Percentiles rank a stretch among this genome's conserved stretches.
phyloP scores from a whole-genome alignment of 2,797 vertebrate species.

The Periparus ater region DNA sequence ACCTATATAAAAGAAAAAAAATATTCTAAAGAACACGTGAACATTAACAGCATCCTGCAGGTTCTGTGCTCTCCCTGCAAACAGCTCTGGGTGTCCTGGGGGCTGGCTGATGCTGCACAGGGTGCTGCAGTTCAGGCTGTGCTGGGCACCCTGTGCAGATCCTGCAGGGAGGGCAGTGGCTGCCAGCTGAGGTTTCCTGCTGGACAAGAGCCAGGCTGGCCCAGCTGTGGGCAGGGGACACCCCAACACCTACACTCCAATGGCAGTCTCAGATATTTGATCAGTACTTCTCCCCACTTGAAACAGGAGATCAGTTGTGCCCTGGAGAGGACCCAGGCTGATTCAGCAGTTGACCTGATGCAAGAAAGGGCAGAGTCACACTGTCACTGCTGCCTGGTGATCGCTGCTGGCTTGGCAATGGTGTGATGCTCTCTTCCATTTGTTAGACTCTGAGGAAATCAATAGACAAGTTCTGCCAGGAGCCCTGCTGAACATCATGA shows the following conservation, averaged over 20 bases:
- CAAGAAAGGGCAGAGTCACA: neutral
- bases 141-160: neutral
- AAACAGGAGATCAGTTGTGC: neutral
- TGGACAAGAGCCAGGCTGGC: neutral
- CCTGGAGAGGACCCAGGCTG: neutral
- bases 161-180: neutral
- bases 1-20: neutral
- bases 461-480: neutral
- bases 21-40: too few species aligned
- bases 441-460: neutral
- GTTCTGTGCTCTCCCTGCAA: neutral
- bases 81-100: neutral
- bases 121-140: neutral
- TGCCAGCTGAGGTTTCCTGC: neutral
- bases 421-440: neutral
- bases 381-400: neutral
- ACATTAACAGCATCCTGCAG: neutral
- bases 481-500: neutral
- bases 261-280: accelerated
- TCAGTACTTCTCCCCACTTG: neutral
- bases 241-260: accelerated
- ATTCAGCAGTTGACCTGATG: neutral
- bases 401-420: neutral
- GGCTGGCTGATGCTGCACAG: neutral
- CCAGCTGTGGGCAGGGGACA: neutral